Evolutionary conservation across 1,140 invertebrate genomes (phyloP).

Genomic region (Asbolus verrucosus): DNA sequence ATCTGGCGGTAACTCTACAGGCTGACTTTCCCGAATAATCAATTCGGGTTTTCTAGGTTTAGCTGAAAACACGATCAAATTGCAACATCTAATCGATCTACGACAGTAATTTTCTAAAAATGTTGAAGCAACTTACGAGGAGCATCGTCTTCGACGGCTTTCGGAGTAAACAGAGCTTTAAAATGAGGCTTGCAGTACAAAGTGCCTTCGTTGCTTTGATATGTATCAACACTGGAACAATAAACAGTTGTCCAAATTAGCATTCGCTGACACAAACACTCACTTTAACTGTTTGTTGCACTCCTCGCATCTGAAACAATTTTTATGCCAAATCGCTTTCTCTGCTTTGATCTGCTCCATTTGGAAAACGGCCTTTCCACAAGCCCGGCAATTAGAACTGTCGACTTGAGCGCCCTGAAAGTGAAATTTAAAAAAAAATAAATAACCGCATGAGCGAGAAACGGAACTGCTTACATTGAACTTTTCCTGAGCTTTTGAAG

Average conservation of each 20-base stretch:
- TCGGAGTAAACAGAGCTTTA: constrained; percentile 90
- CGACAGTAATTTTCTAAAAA: not conserved
- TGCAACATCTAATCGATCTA: not conserved
- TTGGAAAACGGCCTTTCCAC: constrained; percentile 90
- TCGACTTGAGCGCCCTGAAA: constrained; percentile 63
- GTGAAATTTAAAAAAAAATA: constrained; percentile 4
- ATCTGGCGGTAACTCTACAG: constrained; percentile 88
- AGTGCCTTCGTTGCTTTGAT: constrained; percentile 87
- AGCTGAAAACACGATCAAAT: constrained; percentile 63
- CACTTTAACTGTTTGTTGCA: constrained; percentile 91
- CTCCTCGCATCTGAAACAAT: constrained; percentile 90
- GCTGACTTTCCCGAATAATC: constrained; percentile 93
- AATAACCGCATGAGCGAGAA: not conserved
- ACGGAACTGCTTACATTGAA: constrained; percentile 72
- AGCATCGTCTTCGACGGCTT: constrained; percentile 83
- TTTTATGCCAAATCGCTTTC: constrained; percentile 88
- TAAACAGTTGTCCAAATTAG: constrained; percentile 25
- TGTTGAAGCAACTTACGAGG: constrained; percentile 70
- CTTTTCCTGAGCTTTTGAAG: constrained; percentile 76
- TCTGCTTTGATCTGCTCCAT: constrained; percentile 95
- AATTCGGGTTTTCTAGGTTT: constrained; percentile 83
- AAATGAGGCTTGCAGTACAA: constrained; percentile 95
- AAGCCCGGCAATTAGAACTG: constrained; percentile 79
- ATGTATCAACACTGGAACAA: constrained; percentile 84
- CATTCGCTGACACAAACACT: constrained; percentile 64